Conservation (phyloP, 2,888 invertebrate genomes). For the Micoletzkya japonica region DNA sequence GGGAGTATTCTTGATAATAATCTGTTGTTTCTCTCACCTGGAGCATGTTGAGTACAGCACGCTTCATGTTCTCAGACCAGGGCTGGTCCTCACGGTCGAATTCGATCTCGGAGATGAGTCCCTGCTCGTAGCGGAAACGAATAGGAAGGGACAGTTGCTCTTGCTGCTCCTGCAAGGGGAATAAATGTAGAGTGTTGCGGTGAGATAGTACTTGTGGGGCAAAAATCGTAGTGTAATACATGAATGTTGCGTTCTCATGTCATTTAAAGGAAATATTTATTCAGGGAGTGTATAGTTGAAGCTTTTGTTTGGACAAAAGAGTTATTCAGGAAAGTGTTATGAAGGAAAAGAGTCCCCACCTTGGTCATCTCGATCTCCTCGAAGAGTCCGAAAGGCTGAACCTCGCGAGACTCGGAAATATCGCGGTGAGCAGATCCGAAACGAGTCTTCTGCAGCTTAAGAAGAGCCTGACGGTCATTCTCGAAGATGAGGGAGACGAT, state of each 20-base stretch:
- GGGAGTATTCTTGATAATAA: neutral
- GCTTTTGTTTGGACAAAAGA: neutral
- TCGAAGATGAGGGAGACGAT: conserved; percentile 44
- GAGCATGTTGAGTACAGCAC: conserved; percentile 56
- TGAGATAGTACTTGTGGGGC: too few species aligned
- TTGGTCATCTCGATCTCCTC: conserved; percentile 15
- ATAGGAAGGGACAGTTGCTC: conserved; percentile 45
- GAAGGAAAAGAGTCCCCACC: conserved; percentile 23
- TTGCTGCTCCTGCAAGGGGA: conserved; percentile 34
- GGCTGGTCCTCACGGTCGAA: conserved; percentile 47
- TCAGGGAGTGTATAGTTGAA: too few species aligned
- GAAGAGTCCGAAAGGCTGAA: conserved; percentile 27
- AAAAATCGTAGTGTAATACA: too few species aligned
- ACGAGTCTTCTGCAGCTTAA: conserved; percentile 37
- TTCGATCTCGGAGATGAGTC: conserved; percentile 50
- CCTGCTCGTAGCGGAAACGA: conserved; percentile 49
- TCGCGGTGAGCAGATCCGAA: conserved; percentile 42
- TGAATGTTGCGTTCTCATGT: too few species aligned
- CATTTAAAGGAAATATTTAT: too few species aligned
- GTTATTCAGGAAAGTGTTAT: too few species aligned
- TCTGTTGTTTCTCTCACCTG: conserved; percentile 33
- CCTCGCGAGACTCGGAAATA: conserved; percentile 17
- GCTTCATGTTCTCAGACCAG: conserved; percentile 60
- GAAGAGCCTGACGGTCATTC: conserved; percentile 36
- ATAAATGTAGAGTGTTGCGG: too few species aligned